Evolutionary conservation across 2,113 vertebrate species (phyloP), one percentile per base, ranked within the genome.

Genomic region (Callionymus lyra): DNA sequence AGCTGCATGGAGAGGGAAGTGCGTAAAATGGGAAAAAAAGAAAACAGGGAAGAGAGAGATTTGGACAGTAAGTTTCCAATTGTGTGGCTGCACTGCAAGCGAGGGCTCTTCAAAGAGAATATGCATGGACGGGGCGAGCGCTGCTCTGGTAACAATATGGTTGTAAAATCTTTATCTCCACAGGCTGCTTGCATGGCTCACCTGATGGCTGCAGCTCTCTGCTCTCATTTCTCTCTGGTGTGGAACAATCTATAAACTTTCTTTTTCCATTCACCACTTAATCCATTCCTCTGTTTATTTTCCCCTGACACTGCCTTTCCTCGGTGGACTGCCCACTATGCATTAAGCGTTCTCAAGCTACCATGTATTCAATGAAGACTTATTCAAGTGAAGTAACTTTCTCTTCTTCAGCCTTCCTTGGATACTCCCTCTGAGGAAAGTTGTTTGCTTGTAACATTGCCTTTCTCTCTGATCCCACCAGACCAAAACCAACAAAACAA

Each of bases 151-250:
- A 81, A 76, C 70, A 70, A 81, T 78, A 52, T 38, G 63, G 54
- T 33, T 70, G 61, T 68, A 68, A 74, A 81, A 77, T 70, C 65
- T 72, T 65, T 56, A 78, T 74, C 75, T 79, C 72, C 68, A 76
- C 72, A 66, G 70, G 72, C 65, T 54, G 6, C 65, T 27, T 59
- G 70, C 61, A 53, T 34, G 49, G 59, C 66, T 74, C 64, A 73
- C 68, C 73, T 50, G 62, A 39, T 74, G 75, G 61, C 58, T 70
- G 66, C 61, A 80, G 54, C 43, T 53, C 59, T 69, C 40, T 65
- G n/a, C n/a, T n/a, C n/a, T n/a, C n/a, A n/a, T n/a, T n/a, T n/a
- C n/a, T n/a, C n/a, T n/a, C n/a, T n/a, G n/a, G n/a, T n/a, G n/a
- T n/a, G n/a, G n/a, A n/a, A n/a, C n/a, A 50, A 56, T 65, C 68